A percentile compares a stretch with the other conserved stretches of the same genome.
Evolutionary conservation across 2,113 vertebrate genomes (phyloP).

Genomic region (Axis porcinus): DNA sequence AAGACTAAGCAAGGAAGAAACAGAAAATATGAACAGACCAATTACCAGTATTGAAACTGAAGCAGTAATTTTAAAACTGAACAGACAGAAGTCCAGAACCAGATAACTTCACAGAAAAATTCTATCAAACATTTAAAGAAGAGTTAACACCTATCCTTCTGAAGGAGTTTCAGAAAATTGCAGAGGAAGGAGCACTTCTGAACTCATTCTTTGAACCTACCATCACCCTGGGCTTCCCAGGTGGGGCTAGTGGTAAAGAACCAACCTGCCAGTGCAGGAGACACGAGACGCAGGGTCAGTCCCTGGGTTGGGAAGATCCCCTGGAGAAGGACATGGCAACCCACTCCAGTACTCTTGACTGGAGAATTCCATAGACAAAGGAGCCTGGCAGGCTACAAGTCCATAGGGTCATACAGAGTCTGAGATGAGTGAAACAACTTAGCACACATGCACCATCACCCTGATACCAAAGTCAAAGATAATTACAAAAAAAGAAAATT

Average conservation of each 20-base stretch:
- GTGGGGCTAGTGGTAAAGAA: neutral
- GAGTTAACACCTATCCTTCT: neutral
- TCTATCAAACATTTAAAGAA: neutral
- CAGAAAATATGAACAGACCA: neutral
- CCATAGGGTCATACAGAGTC: neutral
- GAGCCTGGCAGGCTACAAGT: neutral
- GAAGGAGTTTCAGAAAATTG: neutral
- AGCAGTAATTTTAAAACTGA: neutral
- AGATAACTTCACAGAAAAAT: neutral
- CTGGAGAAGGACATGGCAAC: neutral
- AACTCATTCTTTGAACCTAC: neutral
- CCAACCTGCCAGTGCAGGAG: neutral
- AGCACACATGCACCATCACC: neutral
- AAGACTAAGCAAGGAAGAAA: neutral
- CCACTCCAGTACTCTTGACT: neutral
- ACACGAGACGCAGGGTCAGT: neutral
- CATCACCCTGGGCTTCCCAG: neutral
- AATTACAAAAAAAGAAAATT: neutral
- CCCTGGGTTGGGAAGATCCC: neutral
- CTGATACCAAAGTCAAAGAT: neutral
- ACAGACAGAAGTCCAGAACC: neutral
- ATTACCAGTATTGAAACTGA: neutral
- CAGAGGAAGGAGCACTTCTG: neutral
- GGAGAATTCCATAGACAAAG: neutral
- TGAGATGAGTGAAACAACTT: neutral